Conservation (phyloP, 2,888 invertebrate genomes). For the Melolontha melolontha region DNA sequence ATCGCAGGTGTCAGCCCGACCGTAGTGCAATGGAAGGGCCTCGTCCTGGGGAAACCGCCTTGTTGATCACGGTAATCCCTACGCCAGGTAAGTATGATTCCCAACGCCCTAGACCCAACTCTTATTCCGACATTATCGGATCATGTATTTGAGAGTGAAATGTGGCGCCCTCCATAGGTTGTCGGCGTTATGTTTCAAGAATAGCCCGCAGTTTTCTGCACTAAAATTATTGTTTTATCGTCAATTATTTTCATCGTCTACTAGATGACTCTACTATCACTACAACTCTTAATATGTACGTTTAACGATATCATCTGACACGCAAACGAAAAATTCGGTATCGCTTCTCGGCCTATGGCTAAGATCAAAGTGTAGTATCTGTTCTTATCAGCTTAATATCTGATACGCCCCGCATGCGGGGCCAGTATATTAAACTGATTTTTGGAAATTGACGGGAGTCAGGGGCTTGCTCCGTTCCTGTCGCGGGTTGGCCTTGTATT, state of each 20-base stretch:
- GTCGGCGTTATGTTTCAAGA: no score
- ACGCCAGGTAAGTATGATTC: constrained; percentile 64
- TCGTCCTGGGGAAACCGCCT: constrained; percentile 58
- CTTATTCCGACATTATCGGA: no score
- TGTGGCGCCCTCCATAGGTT: no score
- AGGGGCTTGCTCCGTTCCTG: constrained; percentile 76
- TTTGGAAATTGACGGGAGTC: constrained; percentile 65
- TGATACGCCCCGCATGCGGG: constrained; percentile 70
- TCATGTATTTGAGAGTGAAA: no score
- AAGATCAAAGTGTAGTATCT: constrained; percentile 76
- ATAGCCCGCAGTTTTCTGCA: no score
- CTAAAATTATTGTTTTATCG: no score
- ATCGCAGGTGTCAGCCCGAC: constrained; percentile 75
- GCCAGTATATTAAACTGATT: constrained; percentile 62
- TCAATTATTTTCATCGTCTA: no score
- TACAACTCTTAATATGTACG: no score
- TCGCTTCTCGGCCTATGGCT: constrained; percentile 65
- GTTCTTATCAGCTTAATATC: constrained; percentile 80
- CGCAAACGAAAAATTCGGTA: no score
- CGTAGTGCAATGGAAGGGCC: constrained; percentile 77
- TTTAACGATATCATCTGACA: no score
- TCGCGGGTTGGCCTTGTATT: constrained; percentile 77
- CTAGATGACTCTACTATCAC: no score
- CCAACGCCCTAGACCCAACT: no score
- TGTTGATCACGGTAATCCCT: constrained; percentile 72